These are phyloP conservation scores for Labroides dimidiatus DNA, from an alignment of 2,797 vertebrate genomes.

Conservation along the genomic window DNA sequence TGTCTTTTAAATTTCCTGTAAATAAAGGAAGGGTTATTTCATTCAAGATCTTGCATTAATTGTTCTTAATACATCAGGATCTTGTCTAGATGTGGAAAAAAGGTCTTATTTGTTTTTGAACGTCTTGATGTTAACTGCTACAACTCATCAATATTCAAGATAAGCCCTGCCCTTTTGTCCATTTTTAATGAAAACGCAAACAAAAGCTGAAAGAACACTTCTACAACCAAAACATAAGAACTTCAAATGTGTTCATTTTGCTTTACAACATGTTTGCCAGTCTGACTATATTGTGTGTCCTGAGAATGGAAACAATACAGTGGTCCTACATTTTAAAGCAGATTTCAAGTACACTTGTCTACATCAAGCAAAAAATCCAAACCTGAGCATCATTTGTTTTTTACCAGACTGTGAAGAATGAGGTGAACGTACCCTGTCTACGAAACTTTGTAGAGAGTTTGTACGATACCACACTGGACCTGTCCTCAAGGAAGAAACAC, in stretches of 20 bases:
- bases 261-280: not conserved
- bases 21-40: no score
- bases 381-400: constrained; percentile 10
- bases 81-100: no score
- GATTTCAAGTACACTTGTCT: not conserved
- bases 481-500: constrained; percentile 98
- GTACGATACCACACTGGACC: constrained; percentile 96
- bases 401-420: constrained; percentile 95
- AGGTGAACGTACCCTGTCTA: constrained; percentile 98
- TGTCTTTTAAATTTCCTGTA: not conserved
- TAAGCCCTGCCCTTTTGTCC: no score
- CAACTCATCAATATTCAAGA: no score
- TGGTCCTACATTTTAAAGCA: not conserved
- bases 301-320: not conserved
- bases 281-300: not conserved
- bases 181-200: not conserved
- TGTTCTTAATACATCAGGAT: no score
- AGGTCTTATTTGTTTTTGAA: no score
- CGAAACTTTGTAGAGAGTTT: constrained; percentile 98
- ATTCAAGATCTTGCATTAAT: no score
- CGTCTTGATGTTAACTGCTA: no score
- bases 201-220: not conserved
- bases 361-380: not conserved
- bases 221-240: not conserved
- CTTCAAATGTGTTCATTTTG: not conserved